These are phyloP conservation scores for Dilophus febrilis DNA, from an alignment of 2,888 invertebrate genomes.

Conservation along the genomic window DNA sequence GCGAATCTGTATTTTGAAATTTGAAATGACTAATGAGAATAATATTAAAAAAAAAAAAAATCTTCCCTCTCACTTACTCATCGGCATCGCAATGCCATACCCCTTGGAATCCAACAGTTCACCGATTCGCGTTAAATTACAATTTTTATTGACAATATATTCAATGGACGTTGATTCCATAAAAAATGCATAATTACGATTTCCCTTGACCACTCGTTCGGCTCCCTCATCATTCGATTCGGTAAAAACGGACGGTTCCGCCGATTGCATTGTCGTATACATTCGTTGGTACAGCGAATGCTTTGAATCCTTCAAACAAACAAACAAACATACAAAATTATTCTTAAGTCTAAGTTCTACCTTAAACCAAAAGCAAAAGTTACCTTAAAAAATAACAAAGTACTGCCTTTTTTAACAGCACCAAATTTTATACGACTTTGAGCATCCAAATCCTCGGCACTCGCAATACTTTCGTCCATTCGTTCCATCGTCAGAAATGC, in stretches of 20 bases:
- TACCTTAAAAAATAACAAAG: conserved; percentile 79
- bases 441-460: conserved; percentile 78
- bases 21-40: conserved; percentile 9
- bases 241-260: conserved; percentile 68
- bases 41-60: conserved; percentile 5
- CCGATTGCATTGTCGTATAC: conserved; percentile 82
- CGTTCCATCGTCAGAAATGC: conserved; percentile 83
- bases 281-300: conserved; percentile 78
- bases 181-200: conserved; percentile 76
- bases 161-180: conserved; percentile 95
- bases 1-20: conserved; percentile 39
- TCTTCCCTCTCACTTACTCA: conserved; percentile 70
- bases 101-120: conserved; percentile 76
- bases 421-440: conserved; percentile 96
- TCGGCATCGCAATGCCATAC: conserved; percentile 85
- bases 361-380: no score
- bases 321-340: background rate
- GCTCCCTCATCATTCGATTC: conserved; percentile 73
- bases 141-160: conserved; percentile 72
- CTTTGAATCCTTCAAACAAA: conserved; percentile 53
- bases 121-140: conserved; percentile 70
- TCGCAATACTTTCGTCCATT: conserved; percentile 75
- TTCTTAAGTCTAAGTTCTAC: background rate
- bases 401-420: conserved; percentile 75
- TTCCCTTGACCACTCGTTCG: conserved; percentile 61